These are phyloP conservation scores for Caenorhabditis drosophilae DNA, from an alignment of 2,888 invertebrate genomes.

Conservation along the genomic window DNA sequence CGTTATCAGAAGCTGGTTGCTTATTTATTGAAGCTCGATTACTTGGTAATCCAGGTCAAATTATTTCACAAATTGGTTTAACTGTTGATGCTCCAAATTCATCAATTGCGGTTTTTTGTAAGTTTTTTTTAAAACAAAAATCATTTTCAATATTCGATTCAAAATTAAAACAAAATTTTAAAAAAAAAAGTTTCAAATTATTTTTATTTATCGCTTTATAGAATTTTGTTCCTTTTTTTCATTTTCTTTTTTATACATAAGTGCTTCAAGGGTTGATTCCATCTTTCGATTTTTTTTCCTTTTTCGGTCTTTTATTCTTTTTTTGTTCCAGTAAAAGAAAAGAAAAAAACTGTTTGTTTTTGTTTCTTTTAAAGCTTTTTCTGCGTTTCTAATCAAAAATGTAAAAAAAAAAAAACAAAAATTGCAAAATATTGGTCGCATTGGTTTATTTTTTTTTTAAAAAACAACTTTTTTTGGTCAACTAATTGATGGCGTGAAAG, in stretches of 20 bases:
- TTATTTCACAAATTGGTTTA: slow-evolving; percentile 57
- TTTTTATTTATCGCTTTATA: slow-evolving; percentile 8
- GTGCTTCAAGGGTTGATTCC: neutral
- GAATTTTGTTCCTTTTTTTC: slow-evolving; percentile 12
- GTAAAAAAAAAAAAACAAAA: too few species aligned
- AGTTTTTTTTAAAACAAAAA: slow-evolving; percentile 36
- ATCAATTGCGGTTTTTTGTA: slow-evolving; percentile 59
- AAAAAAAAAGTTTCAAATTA: too few species aligned
- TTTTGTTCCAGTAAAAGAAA: neutral
- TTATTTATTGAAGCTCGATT: slow-evolving; percentile 50
- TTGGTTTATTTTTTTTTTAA: too few species aligned
- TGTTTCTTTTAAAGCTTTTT: neutral
- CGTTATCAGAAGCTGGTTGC: slow-evolving; percentile 38
- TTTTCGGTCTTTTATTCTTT: slow-evolving; percentile 9
- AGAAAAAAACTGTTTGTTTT: too few species aligned
- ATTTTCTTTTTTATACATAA: neutral
- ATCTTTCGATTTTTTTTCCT: slow-evolving; percentile 6
- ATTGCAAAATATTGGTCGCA: too few species aligned
- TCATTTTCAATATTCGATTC: neutral
- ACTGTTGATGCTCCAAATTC: slow-evolving; percentile 56
- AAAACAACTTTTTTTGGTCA: too few species aligned
- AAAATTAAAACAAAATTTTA: too few species aligned
- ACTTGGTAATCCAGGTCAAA: slow-evolving; percentile 33
- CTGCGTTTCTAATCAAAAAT: neutral
- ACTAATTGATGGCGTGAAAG: too few species aligned